Conservation (phyloP, 2,797 vertebrate species). For the Propithecus perrieri region DNA sequence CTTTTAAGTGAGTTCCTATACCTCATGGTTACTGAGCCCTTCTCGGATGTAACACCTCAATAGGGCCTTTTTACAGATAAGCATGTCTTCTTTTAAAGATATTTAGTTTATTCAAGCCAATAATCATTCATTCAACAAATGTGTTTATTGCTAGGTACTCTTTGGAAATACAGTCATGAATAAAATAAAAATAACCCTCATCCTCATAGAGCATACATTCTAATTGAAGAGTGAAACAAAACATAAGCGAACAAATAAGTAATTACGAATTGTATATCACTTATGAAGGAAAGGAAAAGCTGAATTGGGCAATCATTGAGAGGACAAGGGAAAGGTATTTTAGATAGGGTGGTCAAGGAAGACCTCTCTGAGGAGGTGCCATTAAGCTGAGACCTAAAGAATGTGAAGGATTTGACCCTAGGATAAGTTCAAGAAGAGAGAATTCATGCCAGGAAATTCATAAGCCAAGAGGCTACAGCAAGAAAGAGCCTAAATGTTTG, state of each 20-base stretch:
- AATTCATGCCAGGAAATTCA: neutral
- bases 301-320: neutral
- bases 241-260: neutral
- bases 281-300: neutral
- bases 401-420: neutral
- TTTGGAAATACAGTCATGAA: neutral
- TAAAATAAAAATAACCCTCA: neutral
- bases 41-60: neutral
- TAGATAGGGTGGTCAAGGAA: neutral
- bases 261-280: neutral
- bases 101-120: neutral
- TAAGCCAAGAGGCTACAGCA: neutral
- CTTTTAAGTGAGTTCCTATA: neutral
- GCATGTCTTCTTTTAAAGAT: conserved; percentile 3
- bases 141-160: neutral
- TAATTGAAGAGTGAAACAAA: neutral
- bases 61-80: neutral
- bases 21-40: neutral
- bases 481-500: neutral
- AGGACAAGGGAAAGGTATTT: neutral
- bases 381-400: neutral
- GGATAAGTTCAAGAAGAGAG: neutral
- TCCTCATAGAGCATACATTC: neutral
- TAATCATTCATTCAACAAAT: neutral
- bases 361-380: neutral